Evolutionary conservation across 2,797 vertebrate genomes (phyloP), one percentile per base, ranked within the genome.

Genomic region (Steatocranus sp.): DNA sequence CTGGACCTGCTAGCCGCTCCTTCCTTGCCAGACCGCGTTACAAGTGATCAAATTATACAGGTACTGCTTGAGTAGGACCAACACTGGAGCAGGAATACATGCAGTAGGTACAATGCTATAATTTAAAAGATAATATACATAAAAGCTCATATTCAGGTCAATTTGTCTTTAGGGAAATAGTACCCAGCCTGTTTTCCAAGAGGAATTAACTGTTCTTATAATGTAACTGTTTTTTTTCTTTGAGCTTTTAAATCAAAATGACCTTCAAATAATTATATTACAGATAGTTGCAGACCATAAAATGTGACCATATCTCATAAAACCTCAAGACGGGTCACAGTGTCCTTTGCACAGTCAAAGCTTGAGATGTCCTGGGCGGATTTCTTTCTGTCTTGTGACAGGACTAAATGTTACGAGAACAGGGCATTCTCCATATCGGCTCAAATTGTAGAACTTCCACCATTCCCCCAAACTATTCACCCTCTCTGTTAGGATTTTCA

Each of bases 221-320:
- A 86, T 61, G 56, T 61, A 61, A 61, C 56, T 36, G 7, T 87
- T 88, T 32, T 75, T 75, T 73, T 80, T 77, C 15, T 78, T 87
- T 79, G 46, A 49, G 80, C 81, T 78, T 89, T 86, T 86, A 87
- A 76, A 89, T 83, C 50, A 84, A 85, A 74, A 85, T 88, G 53
- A 90, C 83, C 81, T 88, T 87, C 50, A 76, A 78, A 87, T 78
- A 70, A 80, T 86, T 82, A 84, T 86, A 83, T 11, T 36, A 43
- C 41, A 14, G 27, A 84, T 23, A 25, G 46, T 82, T 76, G 90
- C 3, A 11, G 78, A 58, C 84, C 76, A 84, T 87, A 85, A 89
- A 91, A 86, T 15, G 7, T 73, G 48, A 51, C 51, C 27, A 79
- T 27, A 73, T 82, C 58, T 74, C 49, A 87, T 86, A 76, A 88